Conservation (phyloP, 2,888 invertebrate genomes). For the Saturnia japonica region DNA sequence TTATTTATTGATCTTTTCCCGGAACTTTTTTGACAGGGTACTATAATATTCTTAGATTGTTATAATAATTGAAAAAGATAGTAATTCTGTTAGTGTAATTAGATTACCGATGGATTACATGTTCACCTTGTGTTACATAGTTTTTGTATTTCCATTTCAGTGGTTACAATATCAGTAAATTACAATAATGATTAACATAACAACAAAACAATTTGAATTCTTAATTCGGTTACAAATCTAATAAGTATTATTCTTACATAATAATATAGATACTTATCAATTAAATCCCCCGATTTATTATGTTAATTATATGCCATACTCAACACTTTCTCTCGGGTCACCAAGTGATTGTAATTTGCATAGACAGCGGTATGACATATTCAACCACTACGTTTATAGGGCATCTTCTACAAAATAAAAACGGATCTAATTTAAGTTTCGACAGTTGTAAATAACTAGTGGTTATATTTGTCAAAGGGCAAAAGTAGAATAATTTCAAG, state of each 20-base stretch:
- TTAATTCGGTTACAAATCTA: background rate
- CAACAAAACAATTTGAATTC: background rate
- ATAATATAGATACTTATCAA: background rate
- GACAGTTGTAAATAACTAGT: background rate
- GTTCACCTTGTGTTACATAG: too few relatives aligned
- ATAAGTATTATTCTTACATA: background rate
- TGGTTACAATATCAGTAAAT: background rate
- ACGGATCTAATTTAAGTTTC: background rate
- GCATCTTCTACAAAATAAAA: background rate
- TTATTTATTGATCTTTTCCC: too few relatives aligned
- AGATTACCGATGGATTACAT: too few relatives aligned
- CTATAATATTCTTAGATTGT: too few relatives aligned
- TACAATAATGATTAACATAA: background rate
- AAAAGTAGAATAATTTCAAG: background rate
- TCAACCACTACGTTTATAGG: background rate
- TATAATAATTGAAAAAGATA: too few relatives aligned
- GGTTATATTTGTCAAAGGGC: background rate
- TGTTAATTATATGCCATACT: conserved; percentile 1
- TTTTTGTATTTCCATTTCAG: background rate
- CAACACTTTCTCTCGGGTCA: background rate
- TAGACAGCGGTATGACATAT: background rate
- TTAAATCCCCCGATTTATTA: background rate
- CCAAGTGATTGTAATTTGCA: background rate
- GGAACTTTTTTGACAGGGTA: too few relatives aligned
- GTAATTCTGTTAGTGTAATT: too few relatives aligned